Conservation (phyloP, 2,113 vertebrate species). For the Centropus bengalensis region DNA sequence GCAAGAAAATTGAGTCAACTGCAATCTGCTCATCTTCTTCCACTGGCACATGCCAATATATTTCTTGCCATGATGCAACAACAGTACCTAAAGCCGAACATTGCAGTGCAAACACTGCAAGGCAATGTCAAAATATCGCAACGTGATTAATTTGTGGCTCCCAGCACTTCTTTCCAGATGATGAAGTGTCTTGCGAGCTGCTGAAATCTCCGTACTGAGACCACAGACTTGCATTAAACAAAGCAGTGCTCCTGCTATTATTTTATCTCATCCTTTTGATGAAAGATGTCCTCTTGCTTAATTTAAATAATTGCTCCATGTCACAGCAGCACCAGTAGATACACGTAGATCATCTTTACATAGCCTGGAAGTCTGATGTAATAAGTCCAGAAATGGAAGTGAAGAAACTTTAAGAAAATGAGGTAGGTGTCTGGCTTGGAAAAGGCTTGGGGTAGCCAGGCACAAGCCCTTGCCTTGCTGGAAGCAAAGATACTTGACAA, state of each 20-base stretch:
- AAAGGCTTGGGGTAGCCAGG: neutral
- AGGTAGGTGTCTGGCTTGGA: fast-evolving
- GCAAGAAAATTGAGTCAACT: neutral
- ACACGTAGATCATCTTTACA: neutral
- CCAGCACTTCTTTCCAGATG: neutral
- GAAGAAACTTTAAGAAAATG: neutral
- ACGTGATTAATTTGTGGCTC: neutral
- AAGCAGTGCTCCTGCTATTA: neutral
- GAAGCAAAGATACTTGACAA: neutral
- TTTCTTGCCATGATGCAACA: neutral
- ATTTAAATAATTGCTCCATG: neutral
- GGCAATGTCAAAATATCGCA: neutral
- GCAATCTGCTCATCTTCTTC: neutral
- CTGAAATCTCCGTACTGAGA: neutral
- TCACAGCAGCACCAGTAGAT: neutral
- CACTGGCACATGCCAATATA: fast-evolving
- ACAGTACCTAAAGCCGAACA: neutral
- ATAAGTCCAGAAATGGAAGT: neutral
- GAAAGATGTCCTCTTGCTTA: neutral
- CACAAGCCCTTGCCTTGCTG: neutral
- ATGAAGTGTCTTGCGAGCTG: neutral
- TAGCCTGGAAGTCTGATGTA: neutral
- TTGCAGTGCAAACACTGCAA: neutral
- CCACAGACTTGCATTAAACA: neutral
- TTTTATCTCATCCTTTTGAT: neutral